Percentiles rank a stretch among this genome's conserved stretches.
These are phyloP conservation scores for Pyrocephalus nanus DNA, from an alignment of 2,797 vertebrate species.

Conservation along the genomic window DNA sequence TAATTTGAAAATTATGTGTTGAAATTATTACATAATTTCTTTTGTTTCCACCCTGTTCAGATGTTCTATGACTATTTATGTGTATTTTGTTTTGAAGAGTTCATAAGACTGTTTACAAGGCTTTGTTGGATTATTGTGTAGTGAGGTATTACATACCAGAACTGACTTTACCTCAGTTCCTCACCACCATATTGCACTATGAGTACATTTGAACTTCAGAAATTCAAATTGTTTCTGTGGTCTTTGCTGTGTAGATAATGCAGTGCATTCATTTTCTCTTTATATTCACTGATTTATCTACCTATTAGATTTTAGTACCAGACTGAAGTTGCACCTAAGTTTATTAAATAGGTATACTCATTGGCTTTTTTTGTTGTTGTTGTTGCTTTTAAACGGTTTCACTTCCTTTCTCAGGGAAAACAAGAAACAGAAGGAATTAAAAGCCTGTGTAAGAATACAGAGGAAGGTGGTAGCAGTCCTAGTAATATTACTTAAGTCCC, in stretches of 20 bases:
- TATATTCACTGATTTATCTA: not conserved
- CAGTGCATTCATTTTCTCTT: not conserved
- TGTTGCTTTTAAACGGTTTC: not conserved
- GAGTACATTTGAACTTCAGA: not conserved
- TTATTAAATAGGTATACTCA: not conserved
- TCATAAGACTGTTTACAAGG: not conserved
- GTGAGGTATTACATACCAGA: not conserved
- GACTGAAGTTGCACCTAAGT: not conserved
- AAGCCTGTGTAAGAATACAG: not conserved
- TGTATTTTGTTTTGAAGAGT: not conserved
- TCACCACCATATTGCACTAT: not conserved
- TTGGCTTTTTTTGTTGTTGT: not conserved
- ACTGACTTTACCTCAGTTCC: not conserved
- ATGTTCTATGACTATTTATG: not conserved
- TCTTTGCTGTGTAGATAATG: not conserved
- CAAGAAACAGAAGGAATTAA: not conserved
- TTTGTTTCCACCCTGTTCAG: conserved; percentile 13
- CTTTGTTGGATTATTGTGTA: not conserved
- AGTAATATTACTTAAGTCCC: not conserved
- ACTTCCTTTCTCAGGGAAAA: not conserved
- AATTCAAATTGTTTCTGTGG: not conserved
- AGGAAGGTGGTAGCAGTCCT: not conserved
- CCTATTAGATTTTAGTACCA: not conserved
- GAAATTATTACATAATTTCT: not conserved
- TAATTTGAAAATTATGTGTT: conserved; percentile 23